Conservation (phyloP, 2,888 invertebrate species). For the Cephonodes hylas region DNA sequence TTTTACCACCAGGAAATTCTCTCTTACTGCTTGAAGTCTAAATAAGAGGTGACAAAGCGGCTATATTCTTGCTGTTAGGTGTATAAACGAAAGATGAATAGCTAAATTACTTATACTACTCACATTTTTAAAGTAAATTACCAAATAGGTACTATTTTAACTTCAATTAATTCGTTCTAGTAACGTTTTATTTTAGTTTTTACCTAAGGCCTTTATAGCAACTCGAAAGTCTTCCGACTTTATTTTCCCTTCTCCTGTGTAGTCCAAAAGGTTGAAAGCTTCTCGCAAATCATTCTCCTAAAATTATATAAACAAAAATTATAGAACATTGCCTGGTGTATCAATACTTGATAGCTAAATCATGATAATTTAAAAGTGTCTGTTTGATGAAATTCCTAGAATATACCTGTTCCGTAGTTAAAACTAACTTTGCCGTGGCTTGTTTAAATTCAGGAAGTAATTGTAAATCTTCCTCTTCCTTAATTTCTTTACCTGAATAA, state of each 20-base stretch:
- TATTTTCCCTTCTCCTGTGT: constrained; percentile 71
- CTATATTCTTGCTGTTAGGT: too few relatives aligned
- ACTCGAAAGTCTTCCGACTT: constrained; percentile 70
- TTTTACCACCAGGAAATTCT: not conserved
- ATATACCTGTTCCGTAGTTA: constrained; percentile 57
- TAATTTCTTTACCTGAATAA: constrained; percentile 35
- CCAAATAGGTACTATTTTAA: too few relatives aligned
- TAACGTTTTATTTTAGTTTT: too few relatives aligned
- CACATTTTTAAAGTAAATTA: too few relatives aligned
- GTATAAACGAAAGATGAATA: too few relatives aligned
- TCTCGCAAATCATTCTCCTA: constrained; percentile 64
- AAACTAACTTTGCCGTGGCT: constrained; percentile 48
- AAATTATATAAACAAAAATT: constrained; percentile 22
- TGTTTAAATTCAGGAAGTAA: constrained; percentile 29
- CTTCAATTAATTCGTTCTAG: too few relatives aligned
- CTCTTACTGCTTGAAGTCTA: not conserved
- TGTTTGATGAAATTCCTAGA: not conserved
- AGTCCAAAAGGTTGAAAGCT: constrained; percentile 71
- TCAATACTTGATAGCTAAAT: too few relatives aligned
- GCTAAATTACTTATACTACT: too few relatives aligned
- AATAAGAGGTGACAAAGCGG: too few relatives aligned
- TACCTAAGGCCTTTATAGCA: constrained; percentile 73
- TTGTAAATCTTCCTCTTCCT: constrained; percentile 27
- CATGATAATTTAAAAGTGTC: too few relatives aligned
- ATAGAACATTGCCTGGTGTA: too few relatives aligned